Evolutionary conservation across 2,888 invertebrate genomes (phyloP), one percentile per base, ranked within the genome.

Genomic region (Leptopilina drosophilae): DNA sequence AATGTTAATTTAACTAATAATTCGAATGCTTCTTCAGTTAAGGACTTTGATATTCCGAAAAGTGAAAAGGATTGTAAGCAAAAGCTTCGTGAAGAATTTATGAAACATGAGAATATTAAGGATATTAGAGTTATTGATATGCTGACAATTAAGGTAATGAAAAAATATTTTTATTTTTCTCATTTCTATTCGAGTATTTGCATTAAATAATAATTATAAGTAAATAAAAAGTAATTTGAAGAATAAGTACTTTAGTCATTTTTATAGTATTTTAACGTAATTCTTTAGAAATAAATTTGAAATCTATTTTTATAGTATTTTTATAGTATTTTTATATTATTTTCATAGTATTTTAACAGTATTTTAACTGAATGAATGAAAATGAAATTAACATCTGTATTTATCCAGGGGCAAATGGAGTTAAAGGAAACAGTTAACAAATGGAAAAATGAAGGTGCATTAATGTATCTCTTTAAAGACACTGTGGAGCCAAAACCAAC

Each of bases 81-180:
- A 0, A 97, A 97, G 91, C 90, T 99, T 46, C 94, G 96, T 82
- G 96, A 97, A 88, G 92, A 95, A 88, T 98, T 98, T 89, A 77
- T 93, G 75, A 96, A 95, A 88, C 94, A 98, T 91, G 94, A 94
- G 88, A 90, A 96, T 92, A 94, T 98, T 0, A 94, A 94, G 66
- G 98, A 99, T 92, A 93, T 98, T 81, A 94, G 98, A 89, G 95
- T 97, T 53, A 96, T 98, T 89, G 98, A 99, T 92, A 94, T 98
- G 94, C 93, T 98, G 80, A 96, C 98, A 66, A 95, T 98, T 80
- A 98, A 98, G 95, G 98, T 98, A 93, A 89, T 65, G 59, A 76
- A 65, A 67, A 76, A 65, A 67, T 1, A 20, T 20, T 20, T 40
- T 77, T 76, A 64, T 56, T 77, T 77, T 20, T 15, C 14, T 56